A percentile compares a stretch with the other conserved stretches of the same genome.
These are phyloP conservation scores for Gadus macrocephalus DNA, from an alignment of 2,113 vertebrate genomes.

Conservation along the genomic window DNA sequence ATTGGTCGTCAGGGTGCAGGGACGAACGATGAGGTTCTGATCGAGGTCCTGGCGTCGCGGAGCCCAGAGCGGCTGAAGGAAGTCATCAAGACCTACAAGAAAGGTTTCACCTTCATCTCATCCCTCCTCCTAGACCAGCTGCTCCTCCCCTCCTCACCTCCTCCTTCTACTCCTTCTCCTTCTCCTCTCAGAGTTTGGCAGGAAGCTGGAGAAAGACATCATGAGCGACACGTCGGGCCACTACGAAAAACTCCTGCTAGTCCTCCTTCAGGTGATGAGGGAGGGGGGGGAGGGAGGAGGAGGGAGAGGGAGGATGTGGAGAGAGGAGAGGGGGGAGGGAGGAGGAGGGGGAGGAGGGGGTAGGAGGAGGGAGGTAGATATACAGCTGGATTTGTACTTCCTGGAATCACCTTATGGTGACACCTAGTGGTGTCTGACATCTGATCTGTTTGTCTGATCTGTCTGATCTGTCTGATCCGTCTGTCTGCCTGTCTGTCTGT, in stretches of 20 bases:
- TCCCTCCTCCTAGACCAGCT: too few relatives aligned
- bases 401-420: too few relatives aligned
- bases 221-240: slow-evolving; percentile 86
- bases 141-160: slow-evolving; percentile 11
- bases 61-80: slow-evolving; percentile 75
- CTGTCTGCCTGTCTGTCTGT: too few relatives aligned
- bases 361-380: neutral
- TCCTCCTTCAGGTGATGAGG: slow-evolving; percentile 85
- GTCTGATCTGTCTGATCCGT: too few relatives aligned
- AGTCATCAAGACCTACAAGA: slow-evolving; percentile 83
- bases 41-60: slow-evolving; percentile 92
- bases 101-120: slow-evolving; percentile 71
- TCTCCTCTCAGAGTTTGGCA: slow-evolving; percentile 78
- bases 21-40: slow-evolving; percentile 87
- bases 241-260: slow-evolving; percentile 87
- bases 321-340: slow-evolving; percentile 1
- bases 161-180: slow-evolving; percentile 41
- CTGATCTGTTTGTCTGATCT: neutral
- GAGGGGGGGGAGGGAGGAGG: neutral
- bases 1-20: slow-evolving; percentile 80
- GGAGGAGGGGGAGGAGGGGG: too few relatives aligned
- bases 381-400: neutral
- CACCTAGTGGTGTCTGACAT: too few relatives aligned
- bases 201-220: slow-evolving; percentile 85
- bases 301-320: neutral